Conservation (phyloP, 2,113 vertebrate genomes). For the Prietella phreatophila region DNA sequence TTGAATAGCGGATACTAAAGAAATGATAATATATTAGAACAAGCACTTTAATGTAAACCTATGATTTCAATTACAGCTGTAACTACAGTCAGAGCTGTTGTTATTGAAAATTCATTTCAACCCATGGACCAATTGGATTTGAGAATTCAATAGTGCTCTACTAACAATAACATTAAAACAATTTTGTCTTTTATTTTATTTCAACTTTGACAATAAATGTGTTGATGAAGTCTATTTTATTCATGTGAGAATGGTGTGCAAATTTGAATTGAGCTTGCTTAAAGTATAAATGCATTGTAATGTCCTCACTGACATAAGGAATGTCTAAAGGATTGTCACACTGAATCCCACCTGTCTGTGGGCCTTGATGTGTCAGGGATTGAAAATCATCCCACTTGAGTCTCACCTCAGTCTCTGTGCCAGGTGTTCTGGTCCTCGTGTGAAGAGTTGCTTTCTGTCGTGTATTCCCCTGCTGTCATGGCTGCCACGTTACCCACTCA, state of each 20-base stretch:
- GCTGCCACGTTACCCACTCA: constrained; percentile 84
- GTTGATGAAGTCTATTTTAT: background rate
- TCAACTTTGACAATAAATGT: background rate
- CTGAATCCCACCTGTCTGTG: background rate
- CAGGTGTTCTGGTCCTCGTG: constrained; percentile 75
- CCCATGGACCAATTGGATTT: background rate
- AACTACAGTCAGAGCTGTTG: background rate
- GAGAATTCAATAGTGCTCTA: background rate
- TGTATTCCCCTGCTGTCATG: constrained; percentile 79
- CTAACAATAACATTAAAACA: background rate
- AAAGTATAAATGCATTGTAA: background rate
- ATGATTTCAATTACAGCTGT: background rate
- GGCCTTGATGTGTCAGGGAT: background rate
- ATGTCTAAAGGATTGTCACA: background rate
- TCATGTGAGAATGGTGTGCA: background rate
- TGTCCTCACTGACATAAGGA: background rate
- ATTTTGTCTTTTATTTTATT: background rate
- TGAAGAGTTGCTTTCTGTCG: constrained; percentile 70
- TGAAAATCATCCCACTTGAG: constrained; percentile 6
- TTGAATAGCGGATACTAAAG: background rate
- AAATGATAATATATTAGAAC: background rate
- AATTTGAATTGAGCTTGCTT: background rate
- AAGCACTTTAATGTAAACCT: background rate
- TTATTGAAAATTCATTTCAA: background rate
- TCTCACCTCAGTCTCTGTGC: background rate